phyloP scores from a whole-genome alignment of 2,888 invertebrate genomes.

The Metellina segmentata region DNA sequence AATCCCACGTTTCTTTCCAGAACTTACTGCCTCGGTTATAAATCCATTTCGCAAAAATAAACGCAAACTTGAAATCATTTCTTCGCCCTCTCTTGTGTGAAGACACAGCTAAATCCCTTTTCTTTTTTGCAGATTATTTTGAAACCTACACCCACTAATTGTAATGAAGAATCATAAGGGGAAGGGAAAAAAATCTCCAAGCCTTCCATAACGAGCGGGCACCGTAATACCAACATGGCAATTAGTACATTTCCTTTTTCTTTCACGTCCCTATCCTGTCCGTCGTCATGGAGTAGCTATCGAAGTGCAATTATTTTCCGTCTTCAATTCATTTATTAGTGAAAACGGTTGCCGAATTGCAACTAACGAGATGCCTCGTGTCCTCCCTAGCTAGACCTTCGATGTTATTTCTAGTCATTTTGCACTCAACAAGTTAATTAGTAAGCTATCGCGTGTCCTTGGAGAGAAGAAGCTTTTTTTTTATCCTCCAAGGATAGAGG shows the following conservation, averaged over 20 bases:
- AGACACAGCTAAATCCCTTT: background rate
- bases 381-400: background rate
- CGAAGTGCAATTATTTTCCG: constrained; percentile 52
- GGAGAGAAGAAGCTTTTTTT: background rate
- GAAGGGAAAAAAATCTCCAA: constrained; percentile 15
- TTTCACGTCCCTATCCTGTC: background rate
- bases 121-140: background rate
- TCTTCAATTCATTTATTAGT: constrained; percentile 43
- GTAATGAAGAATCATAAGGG: constrained; percentile 19
- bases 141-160: constrained; percentile 31
- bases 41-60: too few species aligned
- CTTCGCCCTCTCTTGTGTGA: too few species aligned
- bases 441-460: constrained; percentile 21
- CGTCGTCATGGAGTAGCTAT: constrained; percentile 28
- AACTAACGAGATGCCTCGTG: constrained; percentile 25
- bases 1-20: background rate
- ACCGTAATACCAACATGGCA: constrained; percentile 18
- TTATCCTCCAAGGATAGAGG: background rate
- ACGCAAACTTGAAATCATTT: too few species aligned
- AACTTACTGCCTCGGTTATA: too few species aligned
- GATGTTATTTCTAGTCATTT: constrained; percentile 21
- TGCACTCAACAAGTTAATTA: constrained; percentile 32
- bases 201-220: constrained; percentile 27
- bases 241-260: constrained; percentile 23
- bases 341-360: constrained; percentile 39